Conservation (phyloP, 30 jellyfish, hydroid and myxozoan genomes). For the Aurelia aurita complex sp. Pacific region DNA sequence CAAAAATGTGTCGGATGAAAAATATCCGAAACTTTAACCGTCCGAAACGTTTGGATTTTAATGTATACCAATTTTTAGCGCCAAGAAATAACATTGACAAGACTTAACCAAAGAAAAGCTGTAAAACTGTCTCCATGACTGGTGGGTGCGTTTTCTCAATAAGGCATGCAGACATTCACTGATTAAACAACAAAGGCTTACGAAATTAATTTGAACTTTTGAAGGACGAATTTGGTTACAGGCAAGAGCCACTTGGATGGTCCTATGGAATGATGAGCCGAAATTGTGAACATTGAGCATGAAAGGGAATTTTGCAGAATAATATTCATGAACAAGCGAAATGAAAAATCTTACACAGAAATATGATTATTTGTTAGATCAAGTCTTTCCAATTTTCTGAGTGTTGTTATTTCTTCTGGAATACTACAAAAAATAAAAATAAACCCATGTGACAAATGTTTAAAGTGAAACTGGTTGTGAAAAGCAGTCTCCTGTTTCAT, state of each 20-base stretch:
- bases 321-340: neutral
- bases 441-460: no score
- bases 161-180: no score
- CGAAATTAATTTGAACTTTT: no score
- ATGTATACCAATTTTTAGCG: neutral
- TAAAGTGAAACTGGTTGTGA: no score
- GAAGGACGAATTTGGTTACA: no score
- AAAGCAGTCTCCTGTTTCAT: no score
- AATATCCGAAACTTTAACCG: neutral
- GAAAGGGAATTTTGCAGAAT: neutral
- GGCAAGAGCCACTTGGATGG: no score
- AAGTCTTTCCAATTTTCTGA: conserved; percentile 60
- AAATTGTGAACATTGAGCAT: neutral
- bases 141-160: neutral
- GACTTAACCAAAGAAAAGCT: neutral
- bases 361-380: conserved; percentile 76
- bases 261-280: neutral
- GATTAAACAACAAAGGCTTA: no score
- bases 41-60: neutral
- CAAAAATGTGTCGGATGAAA: neutral
- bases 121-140: neutral
- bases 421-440: conserved; percentile 8
- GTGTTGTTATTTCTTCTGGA: conserved; percentile 63
- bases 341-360: conserved; percentile 33
- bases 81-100: neutral